Percentiles rank a stretch among this genome's conserved stretches.
These are phyloP conservation scores for Mythimna vitellina DNA, from an alignment of 2,888 invertebrate genomes.

Conservation along the genomic window DNA sequence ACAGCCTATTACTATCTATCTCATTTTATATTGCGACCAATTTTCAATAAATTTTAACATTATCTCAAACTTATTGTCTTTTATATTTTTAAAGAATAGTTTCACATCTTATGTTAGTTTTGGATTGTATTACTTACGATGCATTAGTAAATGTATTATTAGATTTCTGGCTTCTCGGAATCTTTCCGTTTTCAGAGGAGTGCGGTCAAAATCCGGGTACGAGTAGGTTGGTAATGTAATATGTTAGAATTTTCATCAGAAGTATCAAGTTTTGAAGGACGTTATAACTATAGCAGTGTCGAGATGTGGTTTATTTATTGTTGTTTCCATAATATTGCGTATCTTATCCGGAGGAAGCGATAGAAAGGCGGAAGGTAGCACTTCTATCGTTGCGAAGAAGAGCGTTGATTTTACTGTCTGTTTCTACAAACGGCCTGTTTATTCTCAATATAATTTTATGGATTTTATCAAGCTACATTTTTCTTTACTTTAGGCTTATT, in stretches of 20 bases:
- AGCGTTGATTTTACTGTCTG: constrained; percentile 7
- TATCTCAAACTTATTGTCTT: neutral
- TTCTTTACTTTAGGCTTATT: neutral
- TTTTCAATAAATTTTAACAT: constrained; percentile 18
- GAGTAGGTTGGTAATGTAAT: neutral
- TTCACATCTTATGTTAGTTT: neutral
- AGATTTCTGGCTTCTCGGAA: neutral
- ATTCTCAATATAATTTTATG: constrained; percentile 6
- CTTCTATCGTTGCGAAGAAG: neutral
- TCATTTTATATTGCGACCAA: constrained; percentile 14
- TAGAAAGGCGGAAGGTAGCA: neutral
- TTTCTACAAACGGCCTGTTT: constrained; percentile 6
- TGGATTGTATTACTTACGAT: neutral
- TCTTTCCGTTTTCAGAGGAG: neutral
- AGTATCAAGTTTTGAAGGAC: constrained; percentile 11
- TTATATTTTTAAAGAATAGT: neutral
- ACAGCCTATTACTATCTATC: constrained; percentile 31
- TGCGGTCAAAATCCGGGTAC: neutral
- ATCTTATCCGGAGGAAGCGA: neutral
- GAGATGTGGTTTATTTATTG: constrained; percentile 5
- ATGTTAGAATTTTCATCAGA: constrained; percentile 8
- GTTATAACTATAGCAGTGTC: too few species aligned
- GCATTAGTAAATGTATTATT: too few species aligned
- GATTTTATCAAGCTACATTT: constrained; percentile 1
- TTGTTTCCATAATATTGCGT: constrained; percentile 5